Evolutionary conservation across 2,888 invertebrate species (phyloP).

Genomic region (Apomyelois bistriatella): DNA sequence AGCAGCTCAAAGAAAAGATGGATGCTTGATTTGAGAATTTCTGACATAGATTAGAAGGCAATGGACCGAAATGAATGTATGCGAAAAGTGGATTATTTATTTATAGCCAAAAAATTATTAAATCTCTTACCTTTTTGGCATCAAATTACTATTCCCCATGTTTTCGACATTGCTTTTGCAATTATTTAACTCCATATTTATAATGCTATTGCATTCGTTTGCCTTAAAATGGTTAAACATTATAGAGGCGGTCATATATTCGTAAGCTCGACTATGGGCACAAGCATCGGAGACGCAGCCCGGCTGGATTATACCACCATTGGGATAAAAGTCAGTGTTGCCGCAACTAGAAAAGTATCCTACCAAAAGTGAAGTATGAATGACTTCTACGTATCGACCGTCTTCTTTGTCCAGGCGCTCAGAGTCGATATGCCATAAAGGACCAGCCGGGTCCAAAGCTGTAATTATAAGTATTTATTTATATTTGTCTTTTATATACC

Average conservation of each 20-base stretch:
- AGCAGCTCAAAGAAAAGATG: no score
- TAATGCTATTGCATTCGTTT: conserved; percentile 37
- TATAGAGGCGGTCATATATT: conserved; percentile 52
- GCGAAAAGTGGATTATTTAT: background rate
- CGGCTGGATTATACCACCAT: conserved; percentile 54
- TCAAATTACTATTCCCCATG: conserved; percentile 50
- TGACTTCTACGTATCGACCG: conserved; percentile 59
- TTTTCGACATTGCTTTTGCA: conserved; percentile 38
- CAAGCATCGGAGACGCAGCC: conserved; percentile 50
- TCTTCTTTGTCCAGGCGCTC: conserved; percentile 42
- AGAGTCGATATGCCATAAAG: conserved; percentile 43
- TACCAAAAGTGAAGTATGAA: conserved; percentile 52
- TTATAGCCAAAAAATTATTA: no score
- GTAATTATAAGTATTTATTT: conserved; percentile 6
- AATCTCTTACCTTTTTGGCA: conserved; percentile 30
- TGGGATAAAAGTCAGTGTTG: conserved; percentile 59
- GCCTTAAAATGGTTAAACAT: conserved; percentile 44
- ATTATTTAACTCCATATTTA: conserved; percentile 34
- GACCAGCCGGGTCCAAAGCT: conserved; percentile 68
- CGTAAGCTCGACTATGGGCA: conserved; percentile 48
- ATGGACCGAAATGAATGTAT: no score
- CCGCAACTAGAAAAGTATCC: conserved; percentile 49
- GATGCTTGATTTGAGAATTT: no score
- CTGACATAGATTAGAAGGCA: no score
- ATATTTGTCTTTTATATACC: no score